Evolutionary conservation across 2,888 invertebrate genomes (phyloP), one percentile per base, ranked within the genome.

Genomic region (Ectemnius lituratus): DNA sequence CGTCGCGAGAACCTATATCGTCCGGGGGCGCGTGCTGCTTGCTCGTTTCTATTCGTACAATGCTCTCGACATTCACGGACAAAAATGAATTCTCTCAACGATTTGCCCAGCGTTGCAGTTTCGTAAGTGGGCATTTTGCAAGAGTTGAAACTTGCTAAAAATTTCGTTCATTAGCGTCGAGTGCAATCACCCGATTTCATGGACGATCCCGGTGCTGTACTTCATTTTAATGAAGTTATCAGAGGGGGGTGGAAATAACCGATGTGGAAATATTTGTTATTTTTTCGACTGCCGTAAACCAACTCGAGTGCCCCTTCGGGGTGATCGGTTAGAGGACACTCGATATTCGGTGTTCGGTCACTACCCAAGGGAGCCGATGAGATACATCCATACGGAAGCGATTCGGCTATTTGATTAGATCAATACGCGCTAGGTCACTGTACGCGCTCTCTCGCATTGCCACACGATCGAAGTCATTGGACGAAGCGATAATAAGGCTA

Each of bases 241-340:
- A 37, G 14, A n/a, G 14, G 1, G 52, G 16, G 52, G 4, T 4
- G 14, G n/a, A 37, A 37, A 52, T 16, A 52, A 16, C 52, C 52
- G 52, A 16, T 5, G 52, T 13, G 52, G 16, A 52, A 16, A 52
- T 14, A 16, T 52, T 52, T 52, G 16, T 13, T 16, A 16, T 52
- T 52, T 52, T 52, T 52, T 16, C 52, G 11, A 2, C 52, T 8
- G 52, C 52, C 52, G 52, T 52, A n/a, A 52, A 52, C 52, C 52
- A 52, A 16, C 16, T 6, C 14, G n/a, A 16, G 13, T 14, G 52
- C 5, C 52, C 52, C 52, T 52, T 52, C 5, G n/a, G 52, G 52
- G 52, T 52, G 52, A 52, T 52, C 52, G 52, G 52, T 52, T 52
- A 52, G n/a, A 6, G 52, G 52, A 52, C n/a, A 52, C 52, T 52